Conservation (phyloP, 2,113 vertebrate genomes). For the Protomyctophum bolini region DNA sequence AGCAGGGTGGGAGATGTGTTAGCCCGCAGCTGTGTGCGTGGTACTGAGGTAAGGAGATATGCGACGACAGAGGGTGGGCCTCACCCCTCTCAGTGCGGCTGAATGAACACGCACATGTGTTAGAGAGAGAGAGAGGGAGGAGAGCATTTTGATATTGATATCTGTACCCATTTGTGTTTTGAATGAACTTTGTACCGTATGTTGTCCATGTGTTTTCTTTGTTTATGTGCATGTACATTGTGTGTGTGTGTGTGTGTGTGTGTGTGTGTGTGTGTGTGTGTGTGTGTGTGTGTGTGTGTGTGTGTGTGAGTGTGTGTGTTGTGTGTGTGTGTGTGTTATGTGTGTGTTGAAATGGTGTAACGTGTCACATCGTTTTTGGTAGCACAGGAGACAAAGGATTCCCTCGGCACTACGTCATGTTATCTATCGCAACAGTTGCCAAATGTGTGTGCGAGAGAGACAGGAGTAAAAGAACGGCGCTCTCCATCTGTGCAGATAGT, state of each 20-base stretch:
- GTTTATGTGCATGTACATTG: no score
- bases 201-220: background rate
- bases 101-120: constrained; percentile 1
- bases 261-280: constrained; percentile 3
- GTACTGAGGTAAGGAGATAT: constrained; percentile 38
- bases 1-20: constrained; percentile 12
- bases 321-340: background rate
- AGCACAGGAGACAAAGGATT: constrained; percentile 3
- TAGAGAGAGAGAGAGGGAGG: constrained; percentile 14
- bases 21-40: constrained; percentile 6
- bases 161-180: background rate
- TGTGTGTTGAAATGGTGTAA: background rate
- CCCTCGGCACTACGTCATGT: background rate
- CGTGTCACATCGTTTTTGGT: constrained; percentile 10
- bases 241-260: background rate
- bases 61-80: constrained; percentile 15
- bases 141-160: background rate
- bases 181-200: constrained; percentile 10
- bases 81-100: constrained; percentile 17
- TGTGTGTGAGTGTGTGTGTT: background rate
- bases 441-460: constrained; percentile 14
- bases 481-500: background rate
- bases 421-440: background rate
- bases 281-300: background rate
- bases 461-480: background rate